A percentile compares a stretch with the other conserved stretches of the same genome.
Conservation (phyloP, 2,888 invertebrate genomes). For the Agrotis clavis region DNA sequence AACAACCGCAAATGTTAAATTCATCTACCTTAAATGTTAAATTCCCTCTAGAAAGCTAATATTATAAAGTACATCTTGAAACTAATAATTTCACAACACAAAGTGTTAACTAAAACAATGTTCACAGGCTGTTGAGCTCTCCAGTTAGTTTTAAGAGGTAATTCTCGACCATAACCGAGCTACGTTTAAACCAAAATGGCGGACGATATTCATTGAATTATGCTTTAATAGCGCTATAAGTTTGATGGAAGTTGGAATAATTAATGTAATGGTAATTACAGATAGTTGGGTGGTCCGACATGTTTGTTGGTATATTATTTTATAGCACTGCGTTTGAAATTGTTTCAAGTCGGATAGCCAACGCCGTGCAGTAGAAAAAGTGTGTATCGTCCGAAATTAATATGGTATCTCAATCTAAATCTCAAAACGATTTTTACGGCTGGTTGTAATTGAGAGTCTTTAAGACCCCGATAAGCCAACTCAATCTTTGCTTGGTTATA, state of each 20-base stretch:
- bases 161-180: conserved; percentile 19
- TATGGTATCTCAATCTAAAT: too few species aligned
- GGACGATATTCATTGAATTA: conserved; percentile 22
- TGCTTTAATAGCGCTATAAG: background rate
- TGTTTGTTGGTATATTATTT: background rate
- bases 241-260: background rate
- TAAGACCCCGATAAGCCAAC: too few species aligned
- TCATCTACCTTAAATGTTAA: too few species aligned
- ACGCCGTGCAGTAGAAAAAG: too few species aligned
- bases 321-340: background rate
- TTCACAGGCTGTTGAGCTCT: conserved; percentile 8
- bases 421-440: too few species aligned
- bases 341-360: background rate
- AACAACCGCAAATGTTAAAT: background rate
- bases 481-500: too few species aligned
- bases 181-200: conserved; percentile 22
- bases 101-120: conserved; percentile 25
- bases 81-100: conserved; percentile 14
- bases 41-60: background rate
- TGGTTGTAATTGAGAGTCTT: too few species aligned
- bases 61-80: background rate
- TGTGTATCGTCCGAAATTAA: too few species aligned
- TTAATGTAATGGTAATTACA: conserved; percentile 15
- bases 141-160: conserved; percentile 13
- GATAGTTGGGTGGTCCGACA: background rate